Evolutionary conservation across 2,113 vertebrate genomes (phyloP), one percentile per base, ranked within the genome.

Genomic region (Clarias batrachus): DNA sequence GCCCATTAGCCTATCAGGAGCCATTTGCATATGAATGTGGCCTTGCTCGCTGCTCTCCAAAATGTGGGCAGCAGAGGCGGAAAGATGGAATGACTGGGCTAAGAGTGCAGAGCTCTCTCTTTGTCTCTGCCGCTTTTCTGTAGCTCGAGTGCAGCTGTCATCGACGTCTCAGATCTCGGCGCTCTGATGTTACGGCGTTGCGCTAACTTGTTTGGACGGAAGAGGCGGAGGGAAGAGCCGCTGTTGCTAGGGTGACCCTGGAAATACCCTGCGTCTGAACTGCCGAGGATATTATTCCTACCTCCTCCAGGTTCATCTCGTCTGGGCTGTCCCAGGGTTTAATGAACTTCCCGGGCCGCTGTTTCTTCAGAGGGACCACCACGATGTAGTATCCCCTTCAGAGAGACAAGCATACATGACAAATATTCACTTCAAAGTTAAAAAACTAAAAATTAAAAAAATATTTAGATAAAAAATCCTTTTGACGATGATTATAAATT

Each of bases 271-370:
- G 56, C 11, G 10, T 17, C 17, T 80, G 56, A 80, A 60, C 27
- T 80, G 23, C 21, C 13, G 27, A 37, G 59, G 65, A 4, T 1
- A 23, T 85, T 27, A 17, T 87, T 99, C 97, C 96, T 99, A 99
- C 98, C 97, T 99, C 98, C 90, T 99, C 98, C 89, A 99, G 92
- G 91, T 99, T 97, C 98, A 99, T 99, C 93, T 99, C 98, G 90
- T 99, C 98, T 0, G 98, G 98, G 93, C 94, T 99, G 89, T 99
- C 97, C 97, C 96, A 98, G 13, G 96, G 97, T 91, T 98, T 99
- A 91, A 97, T 92, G 92, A 99, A 99, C 92, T 99, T 99, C 86
- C 98, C 98, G 59, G 92, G 91, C 17, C 96, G 96, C 90, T 97
- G 97, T 88, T 99, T 99, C 95, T 98, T 99, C 94, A 99, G 95